A percentile compares a stretch with the other conserved stretches of the same genome.
These are phyloP conservation scores for Myotis myotis DNA, from an alignment of 2,797 vertebrate genomes.

Conservation along the genomic window DNA sequence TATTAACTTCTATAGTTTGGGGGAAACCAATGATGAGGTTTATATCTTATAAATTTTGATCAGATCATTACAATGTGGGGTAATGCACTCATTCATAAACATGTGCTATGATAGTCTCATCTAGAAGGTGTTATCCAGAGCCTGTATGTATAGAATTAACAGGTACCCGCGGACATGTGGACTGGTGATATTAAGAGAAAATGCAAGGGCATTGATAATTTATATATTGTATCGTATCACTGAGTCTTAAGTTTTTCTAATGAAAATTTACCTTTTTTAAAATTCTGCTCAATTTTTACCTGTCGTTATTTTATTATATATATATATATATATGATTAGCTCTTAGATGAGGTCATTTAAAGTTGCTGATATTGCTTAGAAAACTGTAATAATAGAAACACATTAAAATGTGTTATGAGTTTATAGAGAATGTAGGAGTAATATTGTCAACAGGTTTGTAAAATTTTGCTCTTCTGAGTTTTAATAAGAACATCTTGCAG, in stretches of 20 bases:
- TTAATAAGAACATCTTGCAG: constrained; percentile 40
- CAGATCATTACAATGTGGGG: constrained; percentile 26
- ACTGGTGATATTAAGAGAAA: not conserved
- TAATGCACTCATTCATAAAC: constrained; percentile 70
- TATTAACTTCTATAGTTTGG: constrained; percentile 66
- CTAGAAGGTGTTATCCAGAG: not conserved
- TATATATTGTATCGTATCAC: not conserved
- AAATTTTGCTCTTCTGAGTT: constrained; percentile 65
- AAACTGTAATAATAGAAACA: not conserved
- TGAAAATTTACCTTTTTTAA: constrained; percentile 7
- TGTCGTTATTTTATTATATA: not conserved
- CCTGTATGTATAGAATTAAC: not conserved
- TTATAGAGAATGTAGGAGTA: constrained; percentile 6
- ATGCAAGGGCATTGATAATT: not conserved
- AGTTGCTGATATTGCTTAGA: not conserved
- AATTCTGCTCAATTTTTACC: constrained; percentile 13
- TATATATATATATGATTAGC: not conserved
- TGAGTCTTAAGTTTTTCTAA: not conserved
- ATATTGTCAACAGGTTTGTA: constrained; percentile 72
- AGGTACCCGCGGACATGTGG: not conserved
- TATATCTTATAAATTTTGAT: constrained; percentile 63
- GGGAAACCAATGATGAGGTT: constrained; percentile 40
- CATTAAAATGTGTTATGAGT: constrained; percentile 14
- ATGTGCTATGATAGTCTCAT: not conserved
- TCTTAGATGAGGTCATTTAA: constrained; percentile 30